Conservation (phyloP, 2,888 invertebrate genomes). For the Balanococcus diminutus region DNA sequence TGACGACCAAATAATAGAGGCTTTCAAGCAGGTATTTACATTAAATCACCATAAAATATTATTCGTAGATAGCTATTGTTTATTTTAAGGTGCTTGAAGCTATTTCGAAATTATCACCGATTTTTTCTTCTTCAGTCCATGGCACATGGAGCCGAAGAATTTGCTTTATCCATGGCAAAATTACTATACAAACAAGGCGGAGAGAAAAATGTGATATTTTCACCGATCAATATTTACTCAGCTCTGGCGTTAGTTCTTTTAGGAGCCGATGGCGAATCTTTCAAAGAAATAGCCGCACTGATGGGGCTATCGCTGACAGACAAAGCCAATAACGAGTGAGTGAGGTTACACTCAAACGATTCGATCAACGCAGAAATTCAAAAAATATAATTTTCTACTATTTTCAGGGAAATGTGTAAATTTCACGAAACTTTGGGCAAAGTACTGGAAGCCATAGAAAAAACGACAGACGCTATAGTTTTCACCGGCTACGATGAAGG, state of each 20-base stretch:
- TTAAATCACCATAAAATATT: too few relatives aligned
- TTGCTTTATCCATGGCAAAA: neutral
- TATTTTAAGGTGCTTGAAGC: too few relatives aligned
- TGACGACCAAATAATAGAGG: neutral
- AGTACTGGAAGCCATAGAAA: neutral
- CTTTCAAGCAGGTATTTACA: neutral
- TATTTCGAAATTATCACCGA: too few relatives aligned
- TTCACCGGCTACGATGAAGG: constrained; percentile 46
- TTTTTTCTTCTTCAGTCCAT: neutral
- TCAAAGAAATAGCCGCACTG: constrained; percentile 33
- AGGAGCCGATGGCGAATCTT: constrained; percentile 32
- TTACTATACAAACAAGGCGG: neutral
- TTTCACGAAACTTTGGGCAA: neutral
- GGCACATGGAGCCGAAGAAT: neutral
- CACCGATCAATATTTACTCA: constrained; percentile 44
- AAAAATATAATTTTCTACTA: too few relatives aligned
- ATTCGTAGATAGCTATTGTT: too few relatives aligned
- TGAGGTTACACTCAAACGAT: too few relatives aligned
- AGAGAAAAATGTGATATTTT: constrained; percentile 45
- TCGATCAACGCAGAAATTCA: too few relatives aligned
- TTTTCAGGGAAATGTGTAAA: neutral
- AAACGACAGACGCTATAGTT: constrained; percentile 23
- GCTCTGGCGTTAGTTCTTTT: constrained; percentile 50
- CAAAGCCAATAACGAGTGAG: neutral
- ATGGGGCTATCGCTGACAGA: neutral